These are phyloP conservation scores for Clarias pachynema DNA, from an alignment of 2,797 vertebrate species.

Conservation along the genomic window DNA sequence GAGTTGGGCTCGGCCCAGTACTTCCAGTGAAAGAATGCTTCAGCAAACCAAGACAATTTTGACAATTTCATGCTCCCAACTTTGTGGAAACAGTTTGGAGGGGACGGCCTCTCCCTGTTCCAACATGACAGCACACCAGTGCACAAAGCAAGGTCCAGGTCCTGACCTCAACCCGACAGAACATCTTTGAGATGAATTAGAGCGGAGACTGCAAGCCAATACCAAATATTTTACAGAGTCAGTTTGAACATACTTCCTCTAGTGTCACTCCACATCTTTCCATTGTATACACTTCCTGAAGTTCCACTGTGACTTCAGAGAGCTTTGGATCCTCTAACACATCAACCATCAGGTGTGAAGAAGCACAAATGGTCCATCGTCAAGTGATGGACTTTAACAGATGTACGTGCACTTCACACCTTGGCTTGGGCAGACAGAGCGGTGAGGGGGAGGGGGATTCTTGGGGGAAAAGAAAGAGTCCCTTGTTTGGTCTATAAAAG, in stretches of 20 bases:
- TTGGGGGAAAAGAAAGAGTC: neutral
- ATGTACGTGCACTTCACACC: constrained; percentile 16
- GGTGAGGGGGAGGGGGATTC: neutral
- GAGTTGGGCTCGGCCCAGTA: no score
- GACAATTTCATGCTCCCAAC: no score
- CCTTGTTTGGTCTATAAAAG: neutral
- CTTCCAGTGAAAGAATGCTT: no score
- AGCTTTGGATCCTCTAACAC: neutral
- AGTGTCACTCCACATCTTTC: neutral
- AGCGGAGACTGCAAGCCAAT: no score
- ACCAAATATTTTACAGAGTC: neutral
- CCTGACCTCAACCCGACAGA: no score
- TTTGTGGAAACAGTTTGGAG: no score
- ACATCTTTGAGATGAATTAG: no score
- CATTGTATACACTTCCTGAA: neutral
- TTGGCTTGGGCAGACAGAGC: neutral
- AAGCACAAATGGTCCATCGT: neutral
- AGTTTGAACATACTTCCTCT: neutral
- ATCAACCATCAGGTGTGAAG: neutral
- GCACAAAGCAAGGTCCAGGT: no score
- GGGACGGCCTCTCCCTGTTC: no score
- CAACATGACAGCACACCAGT: no score
- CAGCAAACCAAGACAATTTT: no score
- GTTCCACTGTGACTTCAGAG: no score
- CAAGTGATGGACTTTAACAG: neutral